These are phyloP conservation scores for Hydrolagus colliei DNA, from an alignment of 2,797 vertebrate genomes.

Conservation along the genomic window DNA sequence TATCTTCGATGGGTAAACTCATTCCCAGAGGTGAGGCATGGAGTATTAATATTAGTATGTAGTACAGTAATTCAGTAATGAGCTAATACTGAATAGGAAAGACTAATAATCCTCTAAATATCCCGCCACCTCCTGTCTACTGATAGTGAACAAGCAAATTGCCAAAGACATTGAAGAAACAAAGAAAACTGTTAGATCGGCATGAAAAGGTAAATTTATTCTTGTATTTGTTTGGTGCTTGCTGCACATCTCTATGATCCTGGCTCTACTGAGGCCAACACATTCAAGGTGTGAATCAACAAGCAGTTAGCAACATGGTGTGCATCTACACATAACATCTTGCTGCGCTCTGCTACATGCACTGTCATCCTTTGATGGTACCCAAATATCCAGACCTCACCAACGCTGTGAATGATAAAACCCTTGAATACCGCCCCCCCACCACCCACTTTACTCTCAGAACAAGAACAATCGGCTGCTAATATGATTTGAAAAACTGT, in stretches of 20 bases:
- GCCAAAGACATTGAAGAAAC: no score
- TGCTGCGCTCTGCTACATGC: background rate
- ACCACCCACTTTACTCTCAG: background rate
- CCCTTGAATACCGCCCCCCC: background rate
- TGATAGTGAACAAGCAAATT: no score
- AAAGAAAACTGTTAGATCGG: no score
- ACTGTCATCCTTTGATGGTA: background rate
- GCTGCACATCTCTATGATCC: background rate
- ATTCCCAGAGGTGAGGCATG: no score
- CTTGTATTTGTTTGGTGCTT: background rate
- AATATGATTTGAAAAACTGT: no score
- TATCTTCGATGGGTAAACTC: no score
- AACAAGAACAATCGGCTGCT: background rate
- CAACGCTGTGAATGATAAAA: background rate
- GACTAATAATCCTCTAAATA: no score
- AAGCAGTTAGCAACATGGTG: background rate
- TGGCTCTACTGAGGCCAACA: background rate
- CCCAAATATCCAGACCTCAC: background rate
- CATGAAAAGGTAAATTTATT: no score
- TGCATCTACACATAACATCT: background rate
- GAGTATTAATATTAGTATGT: no score
- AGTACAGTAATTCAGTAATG: no score
- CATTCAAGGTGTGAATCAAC: background rate
- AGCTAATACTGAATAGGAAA: no score
- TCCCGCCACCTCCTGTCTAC: no score